phyloP scores from a whole-genome alignment of 2,113 vertebrate genomes.

The Climacteris rufus region DNA sequence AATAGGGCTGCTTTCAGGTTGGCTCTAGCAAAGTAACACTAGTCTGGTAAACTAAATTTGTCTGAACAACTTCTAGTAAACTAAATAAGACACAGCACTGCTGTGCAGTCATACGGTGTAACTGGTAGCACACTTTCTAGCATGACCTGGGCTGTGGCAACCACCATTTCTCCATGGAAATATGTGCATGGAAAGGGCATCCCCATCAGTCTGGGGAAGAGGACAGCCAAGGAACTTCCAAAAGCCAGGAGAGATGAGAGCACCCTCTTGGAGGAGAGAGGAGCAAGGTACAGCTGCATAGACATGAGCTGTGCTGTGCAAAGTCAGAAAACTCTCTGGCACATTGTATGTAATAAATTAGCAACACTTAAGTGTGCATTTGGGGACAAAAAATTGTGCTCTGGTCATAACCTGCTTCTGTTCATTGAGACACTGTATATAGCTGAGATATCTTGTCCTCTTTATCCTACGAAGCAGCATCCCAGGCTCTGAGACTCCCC shows the following conservation, averaged over 20 bases:
- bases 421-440: neutral
- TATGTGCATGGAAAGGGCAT: neutral
- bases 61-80: neutral
- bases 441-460: neutral
- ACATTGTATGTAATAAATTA: neutral
- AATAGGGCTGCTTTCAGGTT: neutral
- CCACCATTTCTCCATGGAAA: neutral
- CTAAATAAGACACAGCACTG: fast-evolving
- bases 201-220: neutral
- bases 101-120: neutral
- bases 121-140: neutral
- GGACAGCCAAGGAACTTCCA: neutral
- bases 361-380: neutral
- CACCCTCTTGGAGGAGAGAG: neutral
- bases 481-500: neutral
- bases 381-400: neutral
- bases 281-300: neutral
- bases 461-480: neutral
- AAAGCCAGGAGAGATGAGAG: neutral
- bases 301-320: neutral
- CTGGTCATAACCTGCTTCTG: neutral
- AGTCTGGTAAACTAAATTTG: neutral
- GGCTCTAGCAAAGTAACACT: neutral
- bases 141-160: neutral
- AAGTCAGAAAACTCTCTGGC: neutral